These are phyloP conservation scores for Antennarius maculatus DNA, from an alignment of 2,797 vertebrate species.

Conservation along the genomic window DNA sequence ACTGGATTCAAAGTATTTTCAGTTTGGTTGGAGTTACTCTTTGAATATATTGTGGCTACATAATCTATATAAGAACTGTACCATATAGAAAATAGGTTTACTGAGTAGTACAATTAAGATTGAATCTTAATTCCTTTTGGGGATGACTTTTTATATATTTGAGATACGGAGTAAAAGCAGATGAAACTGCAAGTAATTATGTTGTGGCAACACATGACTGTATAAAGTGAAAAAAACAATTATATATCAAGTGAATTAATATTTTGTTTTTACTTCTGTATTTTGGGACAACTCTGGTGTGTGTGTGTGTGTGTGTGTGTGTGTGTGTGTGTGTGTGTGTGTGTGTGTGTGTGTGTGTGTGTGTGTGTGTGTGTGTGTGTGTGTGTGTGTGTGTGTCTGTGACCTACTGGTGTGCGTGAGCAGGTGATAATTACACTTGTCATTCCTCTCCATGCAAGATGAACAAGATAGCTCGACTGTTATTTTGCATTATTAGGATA, in stretches of 20 bases:
- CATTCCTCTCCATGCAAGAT: constrained; percentile 16
- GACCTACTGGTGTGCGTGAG: constrained; percentile 7
- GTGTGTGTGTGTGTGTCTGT: background rate
- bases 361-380: no score
- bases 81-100: no score
- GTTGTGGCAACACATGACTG: background rate
- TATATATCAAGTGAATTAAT: background rate
- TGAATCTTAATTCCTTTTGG: no score
- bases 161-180: background rate
- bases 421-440: constrained; percentile 38
- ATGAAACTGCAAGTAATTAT: background rate
- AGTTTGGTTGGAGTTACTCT: no score
- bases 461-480: constrained; percentile 31
- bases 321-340: no score
- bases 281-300: background rate
- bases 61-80: no score
- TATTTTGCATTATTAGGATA: constrained; percentile 44
- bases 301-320: no score
- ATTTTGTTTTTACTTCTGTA: background rate
- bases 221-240: background rate
- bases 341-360: no score
- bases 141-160: background rate
- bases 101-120: no score
- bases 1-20: background rate
- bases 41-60: no score